Base-by-base conservation (phyloP, 2,888 invertebrate species). In the Xestia ashworthii region DNA sequence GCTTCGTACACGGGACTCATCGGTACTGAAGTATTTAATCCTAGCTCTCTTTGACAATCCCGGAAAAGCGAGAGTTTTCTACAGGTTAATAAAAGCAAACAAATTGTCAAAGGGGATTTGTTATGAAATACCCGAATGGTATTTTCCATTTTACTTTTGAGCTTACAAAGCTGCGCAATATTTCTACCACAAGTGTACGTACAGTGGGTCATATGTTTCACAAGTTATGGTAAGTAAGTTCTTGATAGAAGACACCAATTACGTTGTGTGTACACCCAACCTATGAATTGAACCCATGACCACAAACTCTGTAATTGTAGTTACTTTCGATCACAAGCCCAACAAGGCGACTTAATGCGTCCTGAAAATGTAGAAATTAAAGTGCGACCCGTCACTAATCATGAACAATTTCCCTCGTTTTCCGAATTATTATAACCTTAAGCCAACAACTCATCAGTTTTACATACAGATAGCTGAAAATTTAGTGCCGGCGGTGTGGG, bases 401-500 rank as follows among this genome's bases (percentile, higher is more conserved):
- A 67, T 77, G 58, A 67, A 71, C 67, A 70, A 75, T 53, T 75
- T 76, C 82, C 81, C 81, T 62, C 78, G 50, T 78, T 75, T 82
- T 65, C 60, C 50, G 25, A 76, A 83, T 83, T 82, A 76, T 74
- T 82, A 76, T 74, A 68, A 74, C 65, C 67, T 74, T 65, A 79
- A 73, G 71, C 65, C 83, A 53, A 80, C 80, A 73, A 78, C 89
- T 89, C 87, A 87, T 87, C 89, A 91, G 89, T 83, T 93, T 93
- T 89, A 91, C 91, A 93, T 92, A 91, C 87, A 89, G 89, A 92
- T 90, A 89, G 87, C 82, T 73, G 60, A 67, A 69, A 84, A 76
- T 84, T 86, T 81, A 76, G 76, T 73, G 71, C 73, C 78, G 32
- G 41, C 60, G 82, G 75, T 74, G n/a, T 53, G 62, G 80, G 73